Percentiles rank a stretch among this genome's conserved stretches.
These are phyloP conservation scores for Syngnathus rostellatus DNA, from an alignment of 2,797 vertebrate genomes.

Conservation along the genomic window DNA sequence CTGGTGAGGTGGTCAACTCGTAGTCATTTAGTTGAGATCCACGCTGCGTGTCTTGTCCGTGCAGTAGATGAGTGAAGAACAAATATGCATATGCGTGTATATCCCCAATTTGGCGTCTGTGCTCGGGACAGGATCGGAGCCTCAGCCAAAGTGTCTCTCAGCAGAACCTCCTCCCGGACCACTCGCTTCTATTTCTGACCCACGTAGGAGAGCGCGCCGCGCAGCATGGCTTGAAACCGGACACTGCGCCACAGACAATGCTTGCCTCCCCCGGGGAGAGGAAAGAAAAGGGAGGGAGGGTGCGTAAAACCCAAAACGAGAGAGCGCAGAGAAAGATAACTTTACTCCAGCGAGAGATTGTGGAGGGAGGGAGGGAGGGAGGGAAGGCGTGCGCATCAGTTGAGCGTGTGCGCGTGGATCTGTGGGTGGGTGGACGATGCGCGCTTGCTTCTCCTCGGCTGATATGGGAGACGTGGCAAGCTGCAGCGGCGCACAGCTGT, in stretches of 20 bases:
- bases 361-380: not conserved
- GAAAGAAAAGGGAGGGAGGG: conserved; percentile 3
- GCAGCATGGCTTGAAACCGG: conserved; percentile 57
- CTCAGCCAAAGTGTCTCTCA: conserved; percentile 9
- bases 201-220: conserved; percentile 43
- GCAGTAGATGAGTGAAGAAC: conserved; percentile 30
- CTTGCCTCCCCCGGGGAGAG: conserved; percentile 25
- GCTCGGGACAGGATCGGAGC: conserved; percentile 6
- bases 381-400: not conserved
- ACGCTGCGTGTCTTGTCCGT: conserved; percentile 48
- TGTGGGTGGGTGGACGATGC: conserved; percentile 2
- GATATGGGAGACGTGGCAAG: conserved; percentile 54
- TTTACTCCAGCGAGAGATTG: not conserved
- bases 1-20: conserved; percentile 62
- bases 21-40: conserved; percentile 62
- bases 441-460: not conserved
- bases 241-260: conserved; percentile 62
- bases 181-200: conserved; percentile 43
- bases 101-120: conserved; percentile 46
- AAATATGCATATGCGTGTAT: conserved; percentile 38
- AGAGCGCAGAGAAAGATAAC: not conserved
- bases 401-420: not conserved
- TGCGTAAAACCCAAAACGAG: not conserved
- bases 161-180: conserved; percentile 40
- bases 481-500: conserved; percentile 44